These are phyloP conservation scores for Champsocephalus esox DNA, from an alignment of 2,797 vertebrate species.

Conservation along the genomic window DNA sequence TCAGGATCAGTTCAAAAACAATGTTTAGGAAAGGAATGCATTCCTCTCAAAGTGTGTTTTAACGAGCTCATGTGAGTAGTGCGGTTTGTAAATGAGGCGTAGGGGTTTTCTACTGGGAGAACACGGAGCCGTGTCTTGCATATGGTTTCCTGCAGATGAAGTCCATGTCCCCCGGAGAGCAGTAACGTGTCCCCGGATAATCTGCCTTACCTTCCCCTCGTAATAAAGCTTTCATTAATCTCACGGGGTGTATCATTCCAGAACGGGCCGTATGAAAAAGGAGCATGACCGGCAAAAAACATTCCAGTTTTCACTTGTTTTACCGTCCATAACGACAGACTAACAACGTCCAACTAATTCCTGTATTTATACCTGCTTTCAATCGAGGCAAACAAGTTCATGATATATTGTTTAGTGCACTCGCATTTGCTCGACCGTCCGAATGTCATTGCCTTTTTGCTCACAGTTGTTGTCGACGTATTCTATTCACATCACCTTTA, in stretches of 20 bases:
- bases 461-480: too few species aligned
- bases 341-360: not conserved
- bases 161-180: slow-evolving; percentile 17
- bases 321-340: not conserved
- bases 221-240: slow-evolving; percentile 29
- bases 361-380: not conserved
- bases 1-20: slow-evolving; percentile 1
- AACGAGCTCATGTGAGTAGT: not conserved
- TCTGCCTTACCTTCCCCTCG: slow-evolving; percentile 2
- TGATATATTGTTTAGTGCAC: not conserved
- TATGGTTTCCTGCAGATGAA: slow-evolving; percentile 26
- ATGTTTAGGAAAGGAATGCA: slow-evolving; percentile 3
- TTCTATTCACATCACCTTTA: too few species aligned
- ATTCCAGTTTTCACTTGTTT: too few species aligned
- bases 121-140: not conserved
- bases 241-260: not conserved
- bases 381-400: not conserved
- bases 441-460: too few species aligned
- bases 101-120: not conserved
- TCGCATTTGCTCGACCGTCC: not conserved
- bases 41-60: not conserved
- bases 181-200: slow-evolving; percentile 9
- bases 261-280: not conserved
- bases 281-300: not conserved
- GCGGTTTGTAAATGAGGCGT: not conserved